Evolutionary conservation across 2,797 vertebrate genomes (phyloP).

Genomic region (Periparus ater): DNA sequence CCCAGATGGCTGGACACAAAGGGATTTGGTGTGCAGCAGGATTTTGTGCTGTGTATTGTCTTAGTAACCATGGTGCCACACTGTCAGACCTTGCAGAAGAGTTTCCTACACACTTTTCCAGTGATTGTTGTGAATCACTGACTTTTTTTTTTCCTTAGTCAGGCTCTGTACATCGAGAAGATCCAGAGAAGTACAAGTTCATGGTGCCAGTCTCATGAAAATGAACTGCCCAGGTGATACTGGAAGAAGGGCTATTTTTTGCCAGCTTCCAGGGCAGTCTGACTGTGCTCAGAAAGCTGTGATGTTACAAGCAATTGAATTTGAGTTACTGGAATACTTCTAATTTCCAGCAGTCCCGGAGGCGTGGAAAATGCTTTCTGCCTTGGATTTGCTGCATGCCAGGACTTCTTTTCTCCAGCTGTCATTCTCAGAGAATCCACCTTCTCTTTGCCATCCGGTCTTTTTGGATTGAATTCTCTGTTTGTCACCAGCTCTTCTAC

Average conservation of each 20-base stretch:
- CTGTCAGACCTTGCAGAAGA: neutral
- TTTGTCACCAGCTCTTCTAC: neutral
- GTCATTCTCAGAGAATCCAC: neutral
- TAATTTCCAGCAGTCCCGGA: conserved; percentile 12
- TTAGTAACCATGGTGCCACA: neutral
- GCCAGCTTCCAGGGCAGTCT: neutral
- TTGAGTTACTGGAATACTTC: conserved; percentile 5
- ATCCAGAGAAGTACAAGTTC: neutral
- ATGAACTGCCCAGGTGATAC: neutral
- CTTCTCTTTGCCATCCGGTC: neutral
- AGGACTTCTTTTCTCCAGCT: conserved; percentile 23
- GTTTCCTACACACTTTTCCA: neutral
- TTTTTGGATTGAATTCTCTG: neutral
- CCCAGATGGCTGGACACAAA: neutral
- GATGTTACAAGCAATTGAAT: neutral
- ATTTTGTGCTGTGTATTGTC: neutral
- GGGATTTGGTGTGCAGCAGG: neutral
- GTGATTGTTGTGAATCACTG: neutral
- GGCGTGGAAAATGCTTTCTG: conserved; percentile 11
- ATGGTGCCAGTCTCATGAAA: neutral
- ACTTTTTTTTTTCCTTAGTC: neutral
- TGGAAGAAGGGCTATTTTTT: neutral
- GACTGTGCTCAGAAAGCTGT: neutral
- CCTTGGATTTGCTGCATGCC: conserved; percentile 25
- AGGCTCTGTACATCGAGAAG: neutral